phyloP scores from a whole-genome alignment of 2,888 invertebrate genomes.

The Scaptomyza tumidula region DNA sequence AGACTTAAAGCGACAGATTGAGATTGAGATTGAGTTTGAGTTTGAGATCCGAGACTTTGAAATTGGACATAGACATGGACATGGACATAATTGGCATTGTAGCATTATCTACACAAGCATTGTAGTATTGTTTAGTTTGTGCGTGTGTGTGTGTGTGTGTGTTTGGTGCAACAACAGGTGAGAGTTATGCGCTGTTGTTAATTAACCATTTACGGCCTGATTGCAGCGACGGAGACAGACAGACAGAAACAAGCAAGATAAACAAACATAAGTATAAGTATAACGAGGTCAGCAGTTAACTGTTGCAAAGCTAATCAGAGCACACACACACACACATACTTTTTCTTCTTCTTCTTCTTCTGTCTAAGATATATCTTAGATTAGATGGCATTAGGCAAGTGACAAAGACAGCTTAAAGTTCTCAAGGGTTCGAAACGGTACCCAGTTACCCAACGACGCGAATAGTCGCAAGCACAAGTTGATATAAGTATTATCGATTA shows the following conservation, averaged over 20 bases:
- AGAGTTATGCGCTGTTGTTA: slow-evolving; percentile 78
- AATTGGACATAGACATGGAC: slow-evolving; percentile 65
- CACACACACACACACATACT: neutral
- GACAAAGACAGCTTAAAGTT: neutral
- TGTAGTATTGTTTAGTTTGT: slow-evolving; percentile 1
- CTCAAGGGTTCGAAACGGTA: too few species aligned
- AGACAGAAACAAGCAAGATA: slow-evolving; percentile 6
- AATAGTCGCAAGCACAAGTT: too few species aligned
- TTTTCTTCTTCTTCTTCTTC: neutral
- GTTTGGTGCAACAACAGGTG: slow-evolving; percentile 56
- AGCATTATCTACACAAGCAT: slow-evolving; percentile 36
- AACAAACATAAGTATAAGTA: slow-evolving; percentile 42
- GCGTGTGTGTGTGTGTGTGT: slow-evolving; percentile 21
- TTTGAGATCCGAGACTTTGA: slow-evolving; percentile 38
- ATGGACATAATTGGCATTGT: slow-evolving; percentile 74
- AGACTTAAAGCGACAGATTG: slow-evolving; percentile 47
- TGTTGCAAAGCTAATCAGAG: slow-evolving; percentile 1
- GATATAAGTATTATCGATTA: too few species aligned
- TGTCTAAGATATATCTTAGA: neutral
- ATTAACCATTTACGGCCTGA: slow-evolving; percentile 76
- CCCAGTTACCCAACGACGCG: too few species aligned
- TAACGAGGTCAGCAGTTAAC: slow-evolving; percentile 58
- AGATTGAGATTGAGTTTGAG: slow-evolving; percentile 58
- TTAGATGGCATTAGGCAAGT: neutral
- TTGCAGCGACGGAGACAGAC: slow-evolving; percentile 50